Percentiles rank a stretch among this genome's conserved stretches.
These are phyloP conservation scores for Coptodon rendalli DNA, from an alignment of 2,113 vertebrate species.

Conservation along the genomic window DNA sequence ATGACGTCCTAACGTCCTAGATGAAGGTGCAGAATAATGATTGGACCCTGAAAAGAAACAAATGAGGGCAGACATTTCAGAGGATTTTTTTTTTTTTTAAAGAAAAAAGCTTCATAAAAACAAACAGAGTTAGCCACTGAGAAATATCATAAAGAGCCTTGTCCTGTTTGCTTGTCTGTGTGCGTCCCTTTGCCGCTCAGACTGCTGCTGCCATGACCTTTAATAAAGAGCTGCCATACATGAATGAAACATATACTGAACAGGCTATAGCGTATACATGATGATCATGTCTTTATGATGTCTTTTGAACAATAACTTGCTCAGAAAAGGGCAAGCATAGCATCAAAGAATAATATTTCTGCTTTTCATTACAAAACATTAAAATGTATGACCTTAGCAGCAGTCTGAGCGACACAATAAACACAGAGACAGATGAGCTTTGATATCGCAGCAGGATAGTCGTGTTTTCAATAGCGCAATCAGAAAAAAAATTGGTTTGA, in stretches of 20 bases:
- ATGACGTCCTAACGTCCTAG: background rate
- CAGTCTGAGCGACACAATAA: background rate
- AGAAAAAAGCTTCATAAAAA: background rate
- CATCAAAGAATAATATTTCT: background rate
- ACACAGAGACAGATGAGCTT: background rate
- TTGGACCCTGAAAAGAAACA: background rate
- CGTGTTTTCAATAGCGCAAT: background rate
- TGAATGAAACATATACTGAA: background rate
- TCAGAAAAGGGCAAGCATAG: background rate
- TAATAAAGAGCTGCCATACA: background rate
- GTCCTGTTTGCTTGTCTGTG: background rate
- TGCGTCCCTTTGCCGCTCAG: background rate
- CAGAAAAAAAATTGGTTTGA: background rate
- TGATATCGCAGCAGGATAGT: background rate
- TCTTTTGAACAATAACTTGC: background rate
- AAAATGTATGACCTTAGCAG: rapidly evolving
- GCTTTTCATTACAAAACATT: background rate
- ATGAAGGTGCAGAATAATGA: background rate
- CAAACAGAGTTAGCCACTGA: background rate
- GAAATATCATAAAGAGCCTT: background rate
- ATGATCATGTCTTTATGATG: background rate
- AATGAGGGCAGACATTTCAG: background rate
- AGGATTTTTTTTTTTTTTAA: background rate
- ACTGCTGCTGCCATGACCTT: background rate
- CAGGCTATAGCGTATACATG: background rate